A percentile compares a stretch with the other conserved stretches of the same genome.
Conservation (phyloP, 2,888 invertebrate genomes). For the Euspilapteryx auroguttella region DNA sequence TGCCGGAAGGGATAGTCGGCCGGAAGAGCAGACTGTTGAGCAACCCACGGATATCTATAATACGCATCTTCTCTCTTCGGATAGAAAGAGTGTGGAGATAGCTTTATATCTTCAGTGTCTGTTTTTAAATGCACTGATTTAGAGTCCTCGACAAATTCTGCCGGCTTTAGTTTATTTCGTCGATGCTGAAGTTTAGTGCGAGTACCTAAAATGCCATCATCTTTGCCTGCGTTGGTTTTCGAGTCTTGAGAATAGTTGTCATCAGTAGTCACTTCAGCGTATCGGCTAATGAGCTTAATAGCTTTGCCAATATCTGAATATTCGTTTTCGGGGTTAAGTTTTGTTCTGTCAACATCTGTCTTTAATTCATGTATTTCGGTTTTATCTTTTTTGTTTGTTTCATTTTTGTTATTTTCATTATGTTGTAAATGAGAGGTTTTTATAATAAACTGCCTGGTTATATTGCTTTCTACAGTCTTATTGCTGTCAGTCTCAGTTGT, state of each 20-base stretch:
- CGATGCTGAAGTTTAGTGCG: slow-evolving; percentile 47
- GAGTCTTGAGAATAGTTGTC: slow-evolving; percentile 44
- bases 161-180: slow-evolving; percentile 27
- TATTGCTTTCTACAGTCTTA: background rate
- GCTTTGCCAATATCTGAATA: slow-evolving; percentile 52
- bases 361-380: slow-evolving; percentile 18
- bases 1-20: slow-evolving; percentile 44
- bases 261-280: slow-evolving; percentile 51
- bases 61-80: slow-evolving; percentile 25
- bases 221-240: slow-evolving; percentile 25
- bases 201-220: slow-evolving; percentile 40
- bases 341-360: slow-evolving; percentile 27
- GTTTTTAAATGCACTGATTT: too few species aligned
- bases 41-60: slow-evolving; percentile 45
- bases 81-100: slow-evolving; percentile 10
- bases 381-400: slow-evolving; percentile 9
- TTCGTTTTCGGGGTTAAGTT: slow-evolving; percentile 48
- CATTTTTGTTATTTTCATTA: slow-evolving; percentile 4
- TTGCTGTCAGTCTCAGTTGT: background rate
- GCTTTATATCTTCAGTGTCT: slow-evolving; percentile 10
- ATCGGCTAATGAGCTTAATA: slow-evolving; percentile 49
- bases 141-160: slow-evolving; percentile 11
- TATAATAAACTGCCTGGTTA: too few species aligned
- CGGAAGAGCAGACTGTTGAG: slow-evolving; percentile 35
- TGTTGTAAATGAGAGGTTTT: too few species aligned